Evolutionary conservation across 2,797 vertebrate genomes (phyloP).

Genomic region (Phoxinus dragarum): DNA sequence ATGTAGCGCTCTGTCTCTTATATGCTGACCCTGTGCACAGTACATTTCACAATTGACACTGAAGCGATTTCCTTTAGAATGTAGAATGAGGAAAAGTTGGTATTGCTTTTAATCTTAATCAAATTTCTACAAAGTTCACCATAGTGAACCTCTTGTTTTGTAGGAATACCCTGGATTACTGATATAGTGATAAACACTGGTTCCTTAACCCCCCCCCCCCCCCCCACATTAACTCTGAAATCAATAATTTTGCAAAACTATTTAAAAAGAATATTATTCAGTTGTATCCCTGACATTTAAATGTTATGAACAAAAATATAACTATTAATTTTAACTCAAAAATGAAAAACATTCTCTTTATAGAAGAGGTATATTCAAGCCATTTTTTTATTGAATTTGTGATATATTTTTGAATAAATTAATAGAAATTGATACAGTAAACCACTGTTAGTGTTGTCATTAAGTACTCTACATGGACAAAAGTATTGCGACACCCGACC

Average conservation of each 20-base stretch:
- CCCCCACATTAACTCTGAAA: too few relatives aligned
- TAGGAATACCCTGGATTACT: not conserved
- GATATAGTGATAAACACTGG: not conserved
- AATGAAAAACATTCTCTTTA: too few relatives aligned
- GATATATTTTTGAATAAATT: too few relatives aligned
- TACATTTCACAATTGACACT: slow-evolving; percentile 39
- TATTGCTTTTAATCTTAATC: not conserved
- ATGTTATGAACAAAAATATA: too few relatives aligned
- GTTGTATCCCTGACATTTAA: too few relatives aligned
- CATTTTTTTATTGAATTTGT: too few relatives aligned
- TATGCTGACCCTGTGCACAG: slow-evolving; percentile 49
- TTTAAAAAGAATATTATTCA: too few relatives aligned
- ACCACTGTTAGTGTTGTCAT: too few relatives aligned
- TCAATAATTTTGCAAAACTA: too few relatives aligned
- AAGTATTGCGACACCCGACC: not conserved
- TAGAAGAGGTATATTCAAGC: too few relatives aligned
- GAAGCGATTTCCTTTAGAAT: slow-evolving; percentile 38
- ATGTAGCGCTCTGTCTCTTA: slow-evolving; percentile 44
- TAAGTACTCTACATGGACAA: not conserved
- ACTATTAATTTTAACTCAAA: too few relatives aligned
- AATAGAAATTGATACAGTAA: too few relatives aligned
- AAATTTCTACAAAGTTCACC: not conserved
- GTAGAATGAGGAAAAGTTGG: slow-evolving; percentile 4
- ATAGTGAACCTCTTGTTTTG: not conserved
- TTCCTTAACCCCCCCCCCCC: not conserved